Base-by-base conservation (phyloP, 1,140 invertebrate species). In the Drosophila bipectinata region DNA sequence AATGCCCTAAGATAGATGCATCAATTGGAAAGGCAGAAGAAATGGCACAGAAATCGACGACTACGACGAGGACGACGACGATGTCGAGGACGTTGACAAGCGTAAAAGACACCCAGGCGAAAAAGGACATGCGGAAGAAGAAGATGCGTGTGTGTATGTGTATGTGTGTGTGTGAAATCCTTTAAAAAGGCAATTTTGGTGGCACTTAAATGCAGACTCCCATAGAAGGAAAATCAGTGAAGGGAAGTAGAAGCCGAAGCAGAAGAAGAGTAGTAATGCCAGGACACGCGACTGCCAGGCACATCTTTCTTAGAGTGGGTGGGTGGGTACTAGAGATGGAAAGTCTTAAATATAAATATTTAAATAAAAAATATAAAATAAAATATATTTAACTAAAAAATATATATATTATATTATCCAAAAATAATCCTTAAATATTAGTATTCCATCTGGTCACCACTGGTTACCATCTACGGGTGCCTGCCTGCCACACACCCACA, bases 131-230 rank as follows among this genome's bases (percentile, higher is more conserved):
- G 80, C 63, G 1, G 18, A 18, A 18, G 73, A 39, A 14, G 37
- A n/a, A 39, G 39, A 15, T 77, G 63, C 68, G 4, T 45, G 41
- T 18, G 2, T 18, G 15, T 45, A 5, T 18, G 14, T 45, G 15
- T 3, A 5, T 18, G 3, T 45, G 41, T 3, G 72, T 56, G 73
- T 85, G 67, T 71, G 67, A 87, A 87, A 87, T 88, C 82, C 83
- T 87, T 87, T 87, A 88, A 87, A 87, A 87, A 88, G 83, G 82
- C 83, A 88, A 87, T 88, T 87, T 87, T 66, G 83, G 66, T 82
- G 88, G 82, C 82, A 85, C 82, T 85, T 87, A 88, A 88, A 87
- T 88, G 82, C 82, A 87, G 82, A 87, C 82, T 82, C 63, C 37
- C 69, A 58, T 5, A 41, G 39, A 72, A 49, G 37, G 63, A 67